Conservation (phyloP, 2,113 vertebrate species). For the Chrysemys picta region DNA sequence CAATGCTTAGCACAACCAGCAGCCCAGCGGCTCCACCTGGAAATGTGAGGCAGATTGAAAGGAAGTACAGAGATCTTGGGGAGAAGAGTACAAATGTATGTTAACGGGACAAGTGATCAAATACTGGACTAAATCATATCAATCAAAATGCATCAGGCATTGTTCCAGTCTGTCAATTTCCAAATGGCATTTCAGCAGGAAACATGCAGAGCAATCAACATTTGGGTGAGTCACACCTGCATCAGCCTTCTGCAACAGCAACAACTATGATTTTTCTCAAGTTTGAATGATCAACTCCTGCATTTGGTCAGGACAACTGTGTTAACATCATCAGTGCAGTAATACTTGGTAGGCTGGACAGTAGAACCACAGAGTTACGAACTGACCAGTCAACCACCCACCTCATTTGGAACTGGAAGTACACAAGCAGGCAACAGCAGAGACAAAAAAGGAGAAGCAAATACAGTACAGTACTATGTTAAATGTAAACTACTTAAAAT, state of each 20-base stretch:
- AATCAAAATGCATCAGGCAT: background rate
- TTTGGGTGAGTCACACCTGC: background rate
- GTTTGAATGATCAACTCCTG: background rate
- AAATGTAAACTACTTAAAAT: no score
- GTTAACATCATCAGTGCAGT: background rate
- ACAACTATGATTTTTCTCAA: background rate
- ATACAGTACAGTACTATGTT: no score
- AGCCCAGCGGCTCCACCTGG: accelerated
- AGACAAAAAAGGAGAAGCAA: no score
- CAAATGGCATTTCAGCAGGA: background rate
- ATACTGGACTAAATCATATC: background rate
- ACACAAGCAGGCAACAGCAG: no score
- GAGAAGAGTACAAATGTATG: background rate
- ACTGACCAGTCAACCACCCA: no score
- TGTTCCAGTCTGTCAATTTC: background rate
- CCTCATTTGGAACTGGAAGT: no score
- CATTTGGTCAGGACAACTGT: background rate
- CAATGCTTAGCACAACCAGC: background rate
- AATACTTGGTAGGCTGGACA: background rate
- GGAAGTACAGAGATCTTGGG: background rate
- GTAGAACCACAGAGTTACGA: no score
- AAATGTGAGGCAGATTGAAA: background rate
- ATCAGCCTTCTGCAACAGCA: background rate
- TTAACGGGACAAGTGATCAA: background rate
- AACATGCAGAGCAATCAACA: background rate